phyloP scores from a whole-genome alignment of 1,140 invertebrate genomes.

The Teleopsis dalmanni region DNA sequence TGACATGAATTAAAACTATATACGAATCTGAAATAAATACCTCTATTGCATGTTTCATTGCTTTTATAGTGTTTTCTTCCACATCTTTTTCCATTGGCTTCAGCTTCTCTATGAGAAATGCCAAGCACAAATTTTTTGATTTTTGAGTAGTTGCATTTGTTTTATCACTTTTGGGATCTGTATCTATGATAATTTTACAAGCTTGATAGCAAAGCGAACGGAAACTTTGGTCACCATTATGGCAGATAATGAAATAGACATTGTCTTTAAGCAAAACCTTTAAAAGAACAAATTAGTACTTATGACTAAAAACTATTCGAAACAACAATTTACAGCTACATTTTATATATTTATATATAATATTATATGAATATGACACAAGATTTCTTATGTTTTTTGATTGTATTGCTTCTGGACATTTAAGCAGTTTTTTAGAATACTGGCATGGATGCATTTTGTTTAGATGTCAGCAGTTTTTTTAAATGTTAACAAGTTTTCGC shows the following conservation, averaged over 20 bases:
- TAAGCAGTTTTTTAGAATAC: no score
- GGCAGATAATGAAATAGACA: constrained; percentile 32
- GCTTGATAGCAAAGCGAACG: constrained; percentile 29
- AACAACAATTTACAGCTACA: no score
- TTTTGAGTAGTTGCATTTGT: not conserved
- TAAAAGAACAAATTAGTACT: no score
- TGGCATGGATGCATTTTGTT: no score
- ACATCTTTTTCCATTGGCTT: constrained; percentile 28
- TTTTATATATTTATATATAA: no score
- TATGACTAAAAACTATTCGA: no score
- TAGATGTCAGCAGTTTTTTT: no score
- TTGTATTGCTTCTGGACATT: no score
- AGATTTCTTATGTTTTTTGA: no score
- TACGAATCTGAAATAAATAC: no score
- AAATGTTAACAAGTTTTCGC: no score
- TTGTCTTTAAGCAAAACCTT: constrained; percentile 24
- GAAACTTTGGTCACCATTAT: constrained; percentile 30
- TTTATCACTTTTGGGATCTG: not conserved
- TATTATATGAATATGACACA: no score
- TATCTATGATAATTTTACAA: constrained; percentile 20
- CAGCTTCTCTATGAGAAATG: constrained; percentile 24
- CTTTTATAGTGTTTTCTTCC: constrained; percentile 18
- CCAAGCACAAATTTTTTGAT: constrained; percentile 4
- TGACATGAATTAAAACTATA: not conserved
- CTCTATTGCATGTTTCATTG: constrained; percentile 39